Evolutionary conservation across 2,888 invertebrate species (phyloP).

Genomic region (Xanthorhoe spadicearia): DNA sequence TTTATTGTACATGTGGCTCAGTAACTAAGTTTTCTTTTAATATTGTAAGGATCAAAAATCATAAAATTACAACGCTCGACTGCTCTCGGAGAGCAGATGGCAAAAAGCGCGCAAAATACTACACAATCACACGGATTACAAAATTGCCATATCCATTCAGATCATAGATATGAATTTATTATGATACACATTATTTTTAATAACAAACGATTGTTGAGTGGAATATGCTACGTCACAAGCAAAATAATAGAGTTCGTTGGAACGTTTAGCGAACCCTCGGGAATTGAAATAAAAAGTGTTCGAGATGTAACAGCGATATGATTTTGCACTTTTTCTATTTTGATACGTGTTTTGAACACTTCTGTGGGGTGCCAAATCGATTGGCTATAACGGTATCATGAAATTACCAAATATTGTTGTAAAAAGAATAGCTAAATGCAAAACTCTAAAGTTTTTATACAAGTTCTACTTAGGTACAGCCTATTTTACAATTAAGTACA

Average conservation of each 20-base stretch:
- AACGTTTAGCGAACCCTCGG: constrained; percentile 83
- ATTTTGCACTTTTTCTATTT: constrained; percentile 79
- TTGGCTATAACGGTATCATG: constrained; percentile 52
- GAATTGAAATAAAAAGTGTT: constrained; percentile 83
- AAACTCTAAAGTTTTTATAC: background rate
- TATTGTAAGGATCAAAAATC: no score
- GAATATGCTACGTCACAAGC: constrained; percentile 82
- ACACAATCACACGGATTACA: constrained; percentile 37
- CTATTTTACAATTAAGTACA: background rate
- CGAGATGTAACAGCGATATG: constrained; percentile 84
- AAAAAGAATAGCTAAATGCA: constrained; percentile 1
- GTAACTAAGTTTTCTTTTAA: no score
- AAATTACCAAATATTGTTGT: constrained; percentile 43
- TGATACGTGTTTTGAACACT: constrained; percentile 73
- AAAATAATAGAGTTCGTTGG: constrained; percentile 82
- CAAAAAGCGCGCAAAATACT: constrained; percentile 20
- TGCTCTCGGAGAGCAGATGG: constrained; percentile 13
- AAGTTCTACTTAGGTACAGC: background rate
- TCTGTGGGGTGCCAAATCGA: constrained; percentile 65
- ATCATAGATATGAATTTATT: constrained; percentile 82
- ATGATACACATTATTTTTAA: constrained; percentile 82
- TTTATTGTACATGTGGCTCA: no score
- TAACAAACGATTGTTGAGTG: constrained; percentile 78
- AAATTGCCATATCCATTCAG: constrained; percentile 70
- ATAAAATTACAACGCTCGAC: background rate